Conservation (phyloP, 2,113 vertebrate genomes). For the Triplophysa tibetana region DNA sequence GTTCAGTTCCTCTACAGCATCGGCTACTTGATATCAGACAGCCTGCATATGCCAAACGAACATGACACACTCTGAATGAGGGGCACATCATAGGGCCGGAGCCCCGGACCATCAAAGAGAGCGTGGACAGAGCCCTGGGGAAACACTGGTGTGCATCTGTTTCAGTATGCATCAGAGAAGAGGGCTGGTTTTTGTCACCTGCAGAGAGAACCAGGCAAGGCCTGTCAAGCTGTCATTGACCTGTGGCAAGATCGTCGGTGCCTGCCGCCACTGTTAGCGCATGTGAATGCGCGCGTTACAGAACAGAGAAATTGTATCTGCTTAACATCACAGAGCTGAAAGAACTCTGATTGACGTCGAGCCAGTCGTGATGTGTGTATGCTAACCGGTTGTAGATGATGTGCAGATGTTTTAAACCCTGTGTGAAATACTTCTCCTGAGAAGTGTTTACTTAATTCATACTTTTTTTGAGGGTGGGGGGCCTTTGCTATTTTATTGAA, state of each 20-base stretch:
- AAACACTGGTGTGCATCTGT: constrained; percentile 58
- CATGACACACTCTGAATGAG: constrained; percentile 47
- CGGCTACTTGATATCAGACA: constrained; percentile 58
- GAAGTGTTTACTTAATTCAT: not conserved
- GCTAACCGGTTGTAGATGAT: constrained; percentile 9
- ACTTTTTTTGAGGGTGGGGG: not conserved
- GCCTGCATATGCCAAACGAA: constrained; percentile 50
- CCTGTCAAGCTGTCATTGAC: constrained; percentile 59
- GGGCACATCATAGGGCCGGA: constrained; percentile 57
- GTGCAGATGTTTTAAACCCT: constrained; percentile 13
- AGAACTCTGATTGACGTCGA: constrained; percentile 5
- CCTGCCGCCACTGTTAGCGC: constrained; percentile 19
- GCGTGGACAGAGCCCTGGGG: constrained; percentile 43
- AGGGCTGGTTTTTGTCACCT: constrained; percentile 60
- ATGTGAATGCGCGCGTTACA: not conserved
- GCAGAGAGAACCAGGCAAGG: constrained; percentile 45
- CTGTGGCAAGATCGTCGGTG: constrained; percentile 43
- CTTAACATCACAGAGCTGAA: constrained; percentile 11
- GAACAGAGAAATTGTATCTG: constrained; percentile 4
- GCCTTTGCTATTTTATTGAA: not conserved
- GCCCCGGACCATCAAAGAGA: constrained; percentile 63
- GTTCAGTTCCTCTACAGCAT: constrained; percentile 50
- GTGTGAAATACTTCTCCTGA: constrained; percentile 8
- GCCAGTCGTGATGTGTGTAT: not conserved
- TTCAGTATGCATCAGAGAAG: constrained; percentile 42